These are phyloP conservation scores for Notospermus geniculatus DNA, from an alignment of 1,140 invertebrate species.

Conservation along the genomic window DNA sequence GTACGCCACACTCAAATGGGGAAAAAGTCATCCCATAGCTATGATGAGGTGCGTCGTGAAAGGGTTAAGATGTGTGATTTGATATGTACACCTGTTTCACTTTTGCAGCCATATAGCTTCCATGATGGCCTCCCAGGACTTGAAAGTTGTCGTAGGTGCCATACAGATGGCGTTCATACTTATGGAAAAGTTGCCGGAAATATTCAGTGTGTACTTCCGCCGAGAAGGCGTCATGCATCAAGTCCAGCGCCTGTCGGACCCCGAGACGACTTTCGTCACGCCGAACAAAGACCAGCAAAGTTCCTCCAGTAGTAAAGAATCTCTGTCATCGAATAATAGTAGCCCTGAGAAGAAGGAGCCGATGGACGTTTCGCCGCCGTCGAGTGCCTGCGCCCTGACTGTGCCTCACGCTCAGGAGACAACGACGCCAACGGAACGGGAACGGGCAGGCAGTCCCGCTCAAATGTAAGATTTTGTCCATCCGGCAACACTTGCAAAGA, in stretches of 20 bases:
- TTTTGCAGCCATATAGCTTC: conserved; percentile 87
- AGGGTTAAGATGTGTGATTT: too few species aligned
- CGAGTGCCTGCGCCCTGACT: conserved; percentile 9
- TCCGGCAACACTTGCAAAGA: too few species aligned
- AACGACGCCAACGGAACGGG: too few species aligned
- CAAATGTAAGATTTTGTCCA: conserved; percentile 61
- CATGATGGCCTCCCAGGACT: conserved; percentile 94
- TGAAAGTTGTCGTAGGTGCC: conserved; percentile 94
- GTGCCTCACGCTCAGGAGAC: conserved; percentile 18
- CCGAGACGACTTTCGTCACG: conserved; percentile 50
- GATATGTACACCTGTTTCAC: too few species aligned
- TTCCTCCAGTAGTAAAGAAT: conserved; percentile 5
- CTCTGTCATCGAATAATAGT: conserved; percentile 10
- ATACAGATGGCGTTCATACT: conserved; percentile 94
- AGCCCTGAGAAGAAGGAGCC: conserved; percentile 26
- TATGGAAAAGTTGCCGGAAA: conserved; percentile 91
- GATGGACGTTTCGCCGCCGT: conserved; percentile 16
- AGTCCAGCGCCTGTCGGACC: conserved; percentile 63
- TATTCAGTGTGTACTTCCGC: conserved; percentile 91
- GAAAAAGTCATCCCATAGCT: too few species aligned
- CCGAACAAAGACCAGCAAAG: conserved; percentile 8
- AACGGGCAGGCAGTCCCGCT: conserved; percentile 52
- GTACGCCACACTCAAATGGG: too few species aligned
- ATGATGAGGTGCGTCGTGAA: too few species aligned
- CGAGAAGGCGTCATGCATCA: conserved; percentile 94